A percentile compares a stretch with the other conserved stretches of the same genome.
Evolutionary conservation across 2,888 invertebrate genomes (phyloP).

Genomic region (Diabrotica balteata): DNA sequence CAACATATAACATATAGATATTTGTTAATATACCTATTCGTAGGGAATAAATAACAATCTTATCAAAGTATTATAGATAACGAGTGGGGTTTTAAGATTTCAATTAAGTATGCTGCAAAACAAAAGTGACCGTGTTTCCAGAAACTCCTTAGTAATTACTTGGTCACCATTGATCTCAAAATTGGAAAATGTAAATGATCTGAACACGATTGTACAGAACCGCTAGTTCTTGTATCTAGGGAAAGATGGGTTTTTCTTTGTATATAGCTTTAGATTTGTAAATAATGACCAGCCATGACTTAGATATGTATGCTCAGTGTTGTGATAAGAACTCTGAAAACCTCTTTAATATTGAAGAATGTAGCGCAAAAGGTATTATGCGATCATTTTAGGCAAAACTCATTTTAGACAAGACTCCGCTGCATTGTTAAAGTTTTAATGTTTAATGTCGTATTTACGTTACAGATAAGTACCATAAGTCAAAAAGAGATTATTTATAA

Average conservation of each 20-base stretch:
- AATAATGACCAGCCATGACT: constrained; percentile 56
- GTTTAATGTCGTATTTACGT: too few relatives aligned
- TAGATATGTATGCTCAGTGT: constrained; percentile 48
- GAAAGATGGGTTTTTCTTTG: constrained; percentile 45
- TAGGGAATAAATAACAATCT: too few relatives aligned
- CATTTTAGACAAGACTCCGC: neutral
- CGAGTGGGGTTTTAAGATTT: too few relatives aligned
- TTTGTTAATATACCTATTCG: too few relatives aligned
- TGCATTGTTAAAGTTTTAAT: too few relatives aligned
- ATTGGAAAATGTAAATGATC: constrained; percentile 52
- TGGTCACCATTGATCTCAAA: constrained; percentile 58
- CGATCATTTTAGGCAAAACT: constrained; percentile 24
- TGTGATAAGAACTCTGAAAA: constrained; percentile 50
- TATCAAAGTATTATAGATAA: too few relatives aligned
- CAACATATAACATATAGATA: too few relatives aligned
- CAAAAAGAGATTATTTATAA: too few relatives aligned
- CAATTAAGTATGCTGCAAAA: neutral
- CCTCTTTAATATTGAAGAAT: constrained; percentile 42
- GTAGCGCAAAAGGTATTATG: constrained; percentile 41
- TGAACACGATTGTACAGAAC: constrained; percentile 47
- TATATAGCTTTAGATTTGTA: constrained; percentile 55
- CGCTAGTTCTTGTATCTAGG: constrained; percentile 46
- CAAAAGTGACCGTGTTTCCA: constrained; percentile 9
- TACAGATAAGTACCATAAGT: too few relatives aligned
- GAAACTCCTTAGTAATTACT: constrained; percentile 29